Evolutionary conservation across 2,113 vertebrate genomes (phyloP).

Genomic region (Passer montanus): DNA sequence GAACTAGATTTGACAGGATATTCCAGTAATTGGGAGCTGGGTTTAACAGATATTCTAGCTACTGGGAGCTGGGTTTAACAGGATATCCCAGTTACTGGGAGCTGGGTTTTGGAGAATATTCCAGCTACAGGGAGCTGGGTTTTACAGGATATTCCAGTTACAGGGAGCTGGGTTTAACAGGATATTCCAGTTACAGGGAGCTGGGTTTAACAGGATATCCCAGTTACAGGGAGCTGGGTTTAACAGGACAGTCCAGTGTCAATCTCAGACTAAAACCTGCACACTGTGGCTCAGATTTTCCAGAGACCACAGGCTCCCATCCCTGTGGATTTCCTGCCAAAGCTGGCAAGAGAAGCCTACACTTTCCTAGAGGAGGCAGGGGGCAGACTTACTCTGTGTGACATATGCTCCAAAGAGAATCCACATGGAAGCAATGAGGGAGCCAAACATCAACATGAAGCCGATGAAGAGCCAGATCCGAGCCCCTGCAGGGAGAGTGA

Average conservation of each 20-base stretch:
- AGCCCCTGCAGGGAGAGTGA: conserved; percentile 76
- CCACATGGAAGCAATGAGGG: conserved; percentile 92
- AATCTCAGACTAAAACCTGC: background rate
- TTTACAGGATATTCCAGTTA: background rate
- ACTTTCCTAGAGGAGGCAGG: background rate
- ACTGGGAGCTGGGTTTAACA: background rate
- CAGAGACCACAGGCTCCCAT: background rate
- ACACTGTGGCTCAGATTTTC: accelerated
- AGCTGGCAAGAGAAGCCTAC: background rate
- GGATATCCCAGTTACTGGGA: no score
- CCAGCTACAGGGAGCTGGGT: background rate
- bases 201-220: background rate
- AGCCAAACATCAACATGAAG: conserved; percentile 94
- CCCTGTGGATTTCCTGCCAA: background rate
- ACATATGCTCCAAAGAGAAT: conserved; percentile 89
- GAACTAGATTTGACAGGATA: background rate
- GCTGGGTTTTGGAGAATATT: background rate
- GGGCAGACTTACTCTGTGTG: conserved; percentile 79
- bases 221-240: background rate
- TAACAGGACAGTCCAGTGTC: background rate
- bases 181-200: background rate
- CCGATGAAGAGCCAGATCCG: conserved; percentile 91
- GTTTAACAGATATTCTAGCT: background rate
- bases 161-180: background rate
- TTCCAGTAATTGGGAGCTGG: background rate